Base-by-base conservation (phyloP, 2,888 invertebrate genomes). In the Nomada fucata region DNA sequence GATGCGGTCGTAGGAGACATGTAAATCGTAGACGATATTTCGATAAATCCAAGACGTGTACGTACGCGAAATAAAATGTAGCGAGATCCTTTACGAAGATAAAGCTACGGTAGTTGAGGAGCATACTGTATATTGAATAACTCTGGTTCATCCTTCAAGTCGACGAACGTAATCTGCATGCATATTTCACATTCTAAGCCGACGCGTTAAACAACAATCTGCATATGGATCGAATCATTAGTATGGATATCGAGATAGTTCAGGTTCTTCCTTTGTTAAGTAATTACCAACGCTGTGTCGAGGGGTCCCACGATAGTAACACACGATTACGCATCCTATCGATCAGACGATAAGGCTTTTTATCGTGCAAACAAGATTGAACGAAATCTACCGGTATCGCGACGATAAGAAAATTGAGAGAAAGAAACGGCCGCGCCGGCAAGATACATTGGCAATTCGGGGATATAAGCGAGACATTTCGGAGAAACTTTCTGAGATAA, bases 211-310 rank as follows among this genome's bases (percentile, higher is more conserved):
- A 73, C 67, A 73, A 79, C 79, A 69, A 81, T 81, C 73, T 81
- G 80, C 80, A 81, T 81, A 79, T 73, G 79, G 73, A 81, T 79
- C 55, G 18, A 20, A 63, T 36, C 23, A 59, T 72, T 64, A 64
- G 47, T 52, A 63, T 79, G 71, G 67, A 57, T n/a, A 57, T 4
- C 26, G 18, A 47, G 61, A 23, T 18, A 20, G 71, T 23, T 20
- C 29, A 29, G 65, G 36, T 50, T 71, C 36, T n/a, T 50, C 53
- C 20, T 36, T 44, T 52, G 71, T 61, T 55, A 67, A 70, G 61
- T 78, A 78, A 78, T 79, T 77, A 78, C 65, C 36, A 36, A 36
- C 36, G 36, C 7, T 36, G 5, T 36, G 36, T 36, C 36, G 5
- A 36, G 36, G 5, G 36, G 36, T 0, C 0, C 36, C 36, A 36